These are phyloP conservation scores for Boleophthalmus pectinirostris DNA, from an alignment of 2,113 vertebrate species.

Conservation along the genomic window DNA sequence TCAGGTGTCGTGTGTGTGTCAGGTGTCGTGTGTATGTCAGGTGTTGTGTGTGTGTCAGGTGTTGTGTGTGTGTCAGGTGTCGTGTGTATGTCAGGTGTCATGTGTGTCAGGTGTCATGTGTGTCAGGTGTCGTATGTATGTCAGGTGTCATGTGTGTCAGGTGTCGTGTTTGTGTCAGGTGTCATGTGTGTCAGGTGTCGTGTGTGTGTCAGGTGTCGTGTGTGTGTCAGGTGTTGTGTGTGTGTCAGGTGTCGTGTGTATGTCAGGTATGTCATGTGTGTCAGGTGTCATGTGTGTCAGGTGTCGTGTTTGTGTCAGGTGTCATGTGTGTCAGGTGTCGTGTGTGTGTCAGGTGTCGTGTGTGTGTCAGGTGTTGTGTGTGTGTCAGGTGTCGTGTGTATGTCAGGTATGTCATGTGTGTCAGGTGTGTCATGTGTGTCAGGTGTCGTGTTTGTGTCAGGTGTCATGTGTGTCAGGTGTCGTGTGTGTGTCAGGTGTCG, in stretches of 20 bases:
- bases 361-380: too few relatives aligned
- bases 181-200: too few relatives aligned
- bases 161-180: too few relatives aligned
- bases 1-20: too few relatives aligned
- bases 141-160: not conserved
- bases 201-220: conserved; percentile 83
- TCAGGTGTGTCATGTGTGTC: not conserved
- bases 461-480: too few relatives aligned
- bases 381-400: conserved; percentile 83
- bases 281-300: too few relatives aligned
- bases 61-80: conserved; percentile 61
- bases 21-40: too few relatives aligned
- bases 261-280: too few relatives aligned
- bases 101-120: too few relatives aligned
- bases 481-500: conserved; percentile 82
- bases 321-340: not conserved
- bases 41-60: conserved; percentile 77
- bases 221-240: not conserved
- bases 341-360: too few relatives aligned
- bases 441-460: too few relatives aligned
- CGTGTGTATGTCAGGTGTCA: not conserved
- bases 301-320: conserved; percentile 72
- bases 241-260: not conserved
- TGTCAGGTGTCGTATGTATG: not conserved
- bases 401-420: too few relatives aligned